phyloP scores from a whole-genome alignment of 1,140 invertebrate genomes.

The Onthophagus taurus region DNA sequence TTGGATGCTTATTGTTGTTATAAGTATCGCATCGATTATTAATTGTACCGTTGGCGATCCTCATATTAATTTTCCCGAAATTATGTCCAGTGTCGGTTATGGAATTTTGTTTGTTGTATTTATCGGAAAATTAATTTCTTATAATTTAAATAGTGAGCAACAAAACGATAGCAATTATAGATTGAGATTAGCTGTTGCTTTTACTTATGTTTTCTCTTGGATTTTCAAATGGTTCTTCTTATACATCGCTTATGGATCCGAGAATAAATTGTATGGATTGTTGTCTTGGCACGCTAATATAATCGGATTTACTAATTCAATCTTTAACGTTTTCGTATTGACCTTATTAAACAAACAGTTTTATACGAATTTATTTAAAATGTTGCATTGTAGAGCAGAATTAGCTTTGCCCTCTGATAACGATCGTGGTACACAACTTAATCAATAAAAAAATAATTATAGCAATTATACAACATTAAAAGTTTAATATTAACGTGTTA shows the following conservation, averaged over 20 bases:
- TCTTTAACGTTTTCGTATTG: slow-evolving; percentile 8
- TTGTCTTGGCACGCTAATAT: slow-evolving; percentile 8
- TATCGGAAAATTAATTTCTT: slow-evolving; percentile 3
- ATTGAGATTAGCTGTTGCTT: slow-evolving; percentile 7
- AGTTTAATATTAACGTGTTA: too few relatives aligned
- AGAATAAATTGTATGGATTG: background rate
- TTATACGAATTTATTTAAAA: slow-evolving; percentile 10
- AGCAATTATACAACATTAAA: too few relatives aligned
- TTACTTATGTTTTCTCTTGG: slow-evolving; percentile 10
- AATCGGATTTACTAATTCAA: slow-evolving; percentile 11
- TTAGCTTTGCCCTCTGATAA: slow-evolving; percentile 5
- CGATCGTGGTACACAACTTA: slow-evolving; percentile 5
- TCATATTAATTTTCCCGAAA: slow-evolving; percentile 1
- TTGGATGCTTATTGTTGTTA: slow-evolving; percentile 7
- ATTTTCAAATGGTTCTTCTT: slow-evolving; percentile 8
- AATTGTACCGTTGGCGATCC: slow-evolving; percentile 2
- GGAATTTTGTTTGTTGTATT: slow-evolving; percentile 9
- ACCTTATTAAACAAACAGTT: slow-evolving; percentile 10
- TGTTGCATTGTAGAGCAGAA: slow-evolving; percentile 9
- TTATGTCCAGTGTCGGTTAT: slow-evolving; percentile 5
- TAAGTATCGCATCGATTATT: slow-evolving; percentile 7
- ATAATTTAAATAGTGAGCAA: slow-evolving; percentile 8
- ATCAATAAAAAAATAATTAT: too few relatives aligned
- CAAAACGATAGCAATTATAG: slow-evolving; percentile 13
- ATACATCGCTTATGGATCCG: background rate